Conservation (phyloP, 2,113 vertebrate species). For the Narcine bancroftii region DNA sequence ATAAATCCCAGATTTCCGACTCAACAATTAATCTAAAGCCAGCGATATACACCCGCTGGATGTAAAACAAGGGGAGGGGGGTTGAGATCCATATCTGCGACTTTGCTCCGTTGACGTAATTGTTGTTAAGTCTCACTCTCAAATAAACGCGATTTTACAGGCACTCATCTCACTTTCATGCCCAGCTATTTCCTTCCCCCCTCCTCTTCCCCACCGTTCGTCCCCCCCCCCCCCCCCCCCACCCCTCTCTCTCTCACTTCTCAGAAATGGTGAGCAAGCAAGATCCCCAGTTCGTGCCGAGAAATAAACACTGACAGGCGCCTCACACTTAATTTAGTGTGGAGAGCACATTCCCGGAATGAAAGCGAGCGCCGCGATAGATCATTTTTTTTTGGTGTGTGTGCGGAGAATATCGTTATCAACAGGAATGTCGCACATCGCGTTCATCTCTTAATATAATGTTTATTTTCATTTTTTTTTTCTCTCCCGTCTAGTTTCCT, state of each 20-base stretch:
- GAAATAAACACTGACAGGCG: not conserved
- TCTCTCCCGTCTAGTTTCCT: not conserved
- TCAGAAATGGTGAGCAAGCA: not conserved
- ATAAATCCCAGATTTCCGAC: not conserved
- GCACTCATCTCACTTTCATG: not conserved
- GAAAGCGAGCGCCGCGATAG: not conserved
- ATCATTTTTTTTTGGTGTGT: too few species aligned
- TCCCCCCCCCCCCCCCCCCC: too few species aligned
- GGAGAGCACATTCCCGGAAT: not conserved
- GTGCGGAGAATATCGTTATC: too few species aligned
- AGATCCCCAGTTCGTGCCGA: not conserved
- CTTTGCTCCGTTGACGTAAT: not conserved
- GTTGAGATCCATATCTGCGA: not conserved
- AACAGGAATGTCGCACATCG: not conserved
- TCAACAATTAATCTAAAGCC: not conserved
- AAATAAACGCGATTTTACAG: not conserved
- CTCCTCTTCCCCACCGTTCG: not conserved
- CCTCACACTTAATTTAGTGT: not conserved
- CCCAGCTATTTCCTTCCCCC: not conserved
- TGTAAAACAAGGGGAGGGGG: too few species aligned
- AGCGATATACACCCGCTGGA: not conserved
- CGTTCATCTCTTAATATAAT: not conserved
- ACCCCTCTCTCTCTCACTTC: too few species aligned
- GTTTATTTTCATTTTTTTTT: not conserved
- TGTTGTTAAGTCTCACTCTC: not conserved